A percentile compares a stretch with the other conserved stretches of the same genome.
Evolutionary conservation across 2,797 vertebrate species (phyloP).

Genomic region (Ambastaia sidthimunki): DNA sequence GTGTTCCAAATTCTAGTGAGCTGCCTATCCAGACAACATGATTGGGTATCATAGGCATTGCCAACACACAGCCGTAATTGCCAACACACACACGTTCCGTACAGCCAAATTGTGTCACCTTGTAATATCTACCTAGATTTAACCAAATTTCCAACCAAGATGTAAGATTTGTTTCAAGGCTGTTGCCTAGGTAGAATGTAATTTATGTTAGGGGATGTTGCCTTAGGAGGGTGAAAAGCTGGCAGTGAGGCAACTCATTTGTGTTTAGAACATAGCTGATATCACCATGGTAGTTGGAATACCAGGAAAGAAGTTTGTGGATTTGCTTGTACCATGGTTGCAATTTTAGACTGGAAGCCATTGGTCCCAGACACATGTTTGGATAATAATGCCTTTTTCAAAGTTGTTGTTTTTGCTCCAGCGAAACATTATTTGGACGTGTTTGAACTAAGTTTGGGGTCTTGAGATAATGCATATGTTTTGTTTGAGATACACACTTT

Average conservation of each 20-base stretch:
- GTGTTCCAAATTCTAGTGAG: neutral
- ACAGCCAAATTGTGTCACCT: neutral
- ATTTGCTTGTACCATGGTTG: neutral
- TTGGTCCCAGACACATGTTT: neutral
- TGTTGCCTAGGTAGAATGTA: no score
- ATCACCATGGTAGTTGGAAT: neutral
- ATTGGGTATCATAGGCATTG: constrained; percentile 21
- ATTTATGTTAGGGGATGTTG: neutral
- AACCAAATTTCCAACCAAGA: no score
- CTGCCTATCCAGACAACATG: neutral
- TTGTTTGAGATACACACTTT: neutral
- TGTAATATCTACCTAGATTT: no score
- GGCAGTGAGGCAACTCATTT: no score
- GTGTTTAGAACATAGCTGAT: neutral
- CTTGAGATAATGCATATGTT: neutral
- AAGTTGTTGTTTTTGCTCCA: no score
- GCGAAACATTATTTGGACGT: no score
- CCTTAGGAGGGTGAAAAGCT: neutral
- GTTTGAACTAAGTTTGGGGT: no score
- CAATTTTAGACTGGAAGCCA: no score
- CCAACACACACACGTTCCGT: neutral
- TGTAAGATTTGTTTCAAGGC: no score
- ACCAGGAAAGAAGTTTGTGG: neutral
- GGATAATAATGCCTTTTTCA: neutral
- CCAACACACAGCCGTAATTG: neutral